A percentile compares a stretch with the other conserved stretches of the same genome.
phyloP scores from a whole-genome alignment of 2,113 vertebrate genomes.

The Gymnarchus niloticus region DNA sequence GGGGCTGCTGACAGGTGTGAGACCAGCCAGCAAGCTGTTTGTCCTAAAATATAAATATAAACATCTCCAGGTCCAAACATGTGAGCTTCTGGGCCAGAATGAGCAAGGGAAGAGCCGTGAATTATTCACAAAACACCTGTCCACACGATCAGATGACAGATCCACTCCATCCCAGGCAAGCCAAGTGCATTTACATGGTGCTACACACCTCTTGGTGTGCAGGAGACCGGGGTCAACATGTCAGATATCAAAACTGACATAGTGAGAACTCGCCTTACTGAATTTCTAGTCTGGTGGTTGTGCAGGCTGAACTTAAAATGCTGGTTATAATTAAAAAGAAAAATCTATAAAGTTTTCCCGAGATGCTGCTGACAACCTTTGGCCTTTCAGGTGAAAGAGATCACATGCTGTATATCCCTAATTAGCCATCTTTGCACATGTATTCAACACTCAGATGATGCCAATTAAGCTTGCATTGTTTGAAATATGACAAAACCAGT shows the following conservation, averaged over 20 bases:
- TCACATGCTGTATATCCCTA: too few relatives aligned
- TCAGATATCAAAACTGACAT: neutral
- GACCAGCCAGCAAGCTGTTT: neutral
- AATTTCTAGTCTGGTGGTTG: neutral
- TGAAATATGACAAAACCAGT: neutral
- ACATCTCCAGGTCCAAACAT: neutral
- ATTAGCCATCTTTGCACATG: neutral
- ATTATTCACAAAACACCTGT: constrained; percentile 11
- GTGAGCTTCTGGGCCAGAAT: neutral
- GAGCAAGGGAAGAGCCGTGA: neutral
- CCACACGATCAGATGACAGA: neutral
- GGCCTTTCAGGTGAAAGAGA: too few relatives aligned
- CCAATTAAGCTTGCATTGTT: neutral
- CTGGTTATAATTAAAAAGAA: too few relatives aligned
- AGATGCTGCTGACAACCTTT: too few relatives aligned
- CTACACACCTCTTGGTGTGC: neutral
- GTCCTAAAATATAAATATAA: neutral
- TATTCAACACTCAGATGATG: neutral
- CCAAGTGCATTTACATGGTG: neutral
- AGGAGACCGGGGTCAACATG: neutral
- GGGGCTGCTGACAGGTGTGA: neutral
- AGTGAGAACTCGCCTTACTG: neutral
- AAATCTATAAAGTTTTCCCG: too few relatives aligned
- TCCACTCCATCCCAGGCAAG: neutral
- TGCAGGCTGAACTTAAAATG: too few relatives aligned